A percentile compares a stretch with the other conserved stretches of the same genome.
Evolutionary conservation across 2,888 invertebrate species (phyloP).

Genomic region (Drosophila macrospina): DNA sequence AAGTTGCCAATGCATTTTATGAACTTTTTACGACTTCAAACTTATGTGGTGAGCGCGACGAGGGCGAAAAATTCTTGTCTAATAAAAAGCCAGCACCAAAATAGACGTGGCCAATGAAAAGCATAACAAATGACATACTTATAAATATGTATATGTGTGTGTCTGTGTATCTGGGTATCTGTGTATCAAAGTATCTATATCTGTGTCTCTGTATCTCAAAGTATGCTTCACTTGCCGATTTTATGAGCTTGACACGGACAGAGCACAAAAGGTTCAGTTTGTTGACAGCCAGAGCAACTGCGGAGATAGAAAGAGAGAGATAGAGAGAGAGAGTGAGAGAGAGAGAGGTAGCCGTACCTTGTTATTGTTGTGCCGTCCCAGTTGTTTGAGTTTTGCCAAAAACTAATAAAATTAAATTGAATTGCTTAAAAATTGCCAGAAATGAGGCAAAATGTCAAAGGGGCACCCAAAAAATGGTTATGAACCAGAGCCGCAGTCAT

Average conservation of each 20-base stretch:
- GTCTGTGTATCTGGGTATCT: constrained; percentile 39
- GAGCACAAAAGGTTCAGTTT: constrained; percentile 45
- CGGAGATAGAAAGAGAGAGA: too few relatives aligned
- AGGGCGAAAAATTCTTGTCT: constrained; percentile 29
- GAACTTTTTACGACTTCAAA: constrained; percentile 79
- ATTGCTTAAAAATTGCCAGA: constrained; percentile 81
- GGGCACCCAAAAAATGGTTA: constrained; percentile 58
- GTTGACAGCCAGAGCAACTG: neutral
- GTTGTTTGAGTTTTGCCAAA: constrained; percentile 81
- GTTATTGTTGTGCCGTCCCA: constrained; percentile 73
- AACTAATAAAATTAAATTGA: constrained; percentile 82
- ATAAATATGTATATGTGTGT: constrained; percentile 64
- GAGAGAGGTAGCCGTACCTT: constrained; percentile 49
- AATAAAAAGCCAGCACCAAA: constrained; percentile 59
- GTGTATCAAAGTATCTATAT: constrained; percentile 45
- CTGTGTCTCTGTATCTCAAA: constrained; percentile 39
- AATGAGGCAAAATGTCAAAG: constrained; percentile 79
- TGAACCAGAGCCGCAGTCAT: constrained; percentile 37
- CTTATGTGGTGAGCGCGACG: constrained; percentile 68
- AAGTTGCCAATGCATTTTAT: constrained; percentile 80
- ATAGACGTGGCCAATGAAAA: constrained; percentile 65
- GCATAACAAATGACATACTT: constrained; percentile 72
- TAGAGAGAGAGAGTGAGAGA: too few relatives aligned
- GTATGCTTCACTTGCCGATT: constrained; percentile 56
- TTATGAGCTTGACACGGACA: constrained; percentile 68